Conservation (phyloP, 1,140 invertebrate genomes). For the Zeugodacus cucurbitae region DNA sequence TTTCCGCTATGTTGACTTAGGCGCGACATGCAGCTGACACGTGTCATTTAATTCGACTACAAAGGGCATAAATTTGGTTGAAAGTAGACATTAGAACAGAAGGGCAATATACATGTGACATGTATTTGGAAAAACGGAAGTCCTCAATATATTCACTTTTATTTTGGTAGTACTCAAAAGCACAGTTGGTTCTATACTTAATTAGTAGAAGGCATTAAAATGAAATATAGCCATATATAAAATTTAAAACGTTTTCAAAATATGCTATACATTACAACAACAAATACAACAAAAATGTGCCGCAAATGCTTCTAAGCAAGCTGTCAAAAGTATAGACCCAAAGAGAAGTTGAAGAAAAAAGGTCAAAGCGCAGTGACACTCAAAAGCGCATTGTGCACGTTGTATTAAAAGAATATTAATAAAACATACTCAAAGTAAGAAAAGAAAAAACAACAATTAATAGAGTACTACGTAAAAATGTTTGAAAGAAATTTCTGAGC, state of each 20-base stretch:
- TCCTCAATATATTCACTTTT: not conserved
- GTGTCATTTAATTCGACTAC: not conserved
- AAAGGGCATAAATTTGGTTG: not conserved
- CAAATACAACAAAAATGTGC: not conserved
- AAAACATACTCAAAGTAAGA: not conserved
- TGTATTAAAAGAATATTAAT: constrained; percentile 5
- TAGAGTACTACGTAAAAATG: not conserved
- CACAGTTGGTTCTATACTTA: not conserved
- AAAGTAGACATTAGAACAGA: not conserved
- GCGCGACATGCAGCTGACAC: not conserved
- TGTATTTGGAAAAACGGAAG: not conserved
- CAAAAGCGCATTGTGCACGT: not conserved
- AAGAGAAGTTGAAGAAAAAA: not conserved
- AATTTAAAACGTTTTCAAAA: not conserved
- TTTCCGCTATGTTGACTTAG: not conserved
- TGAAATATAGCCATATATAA: not conserved
- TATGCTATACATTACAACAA: not conserved
- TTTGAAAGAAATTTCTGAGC: not conserved
- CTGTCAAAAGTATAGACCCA: not conserved
- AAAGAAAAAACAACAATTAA: not conserved
- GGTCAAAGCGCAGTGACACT: not conserved
- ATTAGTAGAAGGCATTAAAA: not conserved
- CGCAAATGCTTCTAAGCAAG: not conserved
- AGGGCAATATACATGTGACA: not conserved
- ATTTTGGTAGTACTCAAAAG: not conserved